A percentile compares a stretch with the other conserved stretches of the same genome.
Evolutionary conservation across 2,113 vertebrate species (phyloP).

Genomic region (Barbus barbus): DNA sequence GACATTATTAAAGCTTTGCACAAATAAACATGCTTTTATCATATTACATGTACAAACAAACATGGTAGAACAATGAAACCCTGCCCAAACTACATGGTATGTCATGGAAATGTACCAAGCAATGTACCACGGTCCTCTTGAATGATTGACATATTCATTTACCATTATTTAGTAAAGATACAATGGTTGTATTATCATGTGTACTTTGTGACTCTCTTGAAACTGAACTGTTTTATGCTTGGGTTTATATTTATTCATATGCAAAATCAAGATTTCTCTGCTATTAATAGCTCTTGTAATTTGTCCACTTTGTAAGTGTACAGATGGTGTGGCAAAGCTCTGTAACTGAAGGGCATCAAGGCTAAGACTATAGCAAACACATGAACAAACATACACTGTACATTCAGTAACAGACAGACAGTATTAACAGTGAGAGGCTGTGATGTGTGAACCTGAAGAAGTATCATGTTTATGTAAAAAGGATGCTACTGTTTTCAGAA

Average conservation of each 20-base stretch:
- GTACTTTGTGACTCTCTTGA: background rate
- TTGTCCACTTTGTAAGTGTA: constrained; percentile 33
- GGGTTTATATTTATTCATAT: background rate
- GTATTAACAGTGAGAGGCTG: background rate
- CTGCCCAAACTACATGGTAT: background rate
- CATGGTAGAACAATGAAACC: background rate
- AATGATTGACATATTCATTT: background rate
- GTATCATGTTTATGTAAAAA: constrained; percentile 51
- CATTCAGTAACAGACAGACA: constrained; percentile 6
- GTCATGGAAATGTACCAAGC: background rate
- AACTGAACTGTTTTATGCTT: background rate
- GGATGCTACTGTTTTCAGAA: background rate
- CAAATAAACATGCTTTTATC: background rate
- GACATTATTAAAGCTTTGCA: background rate
- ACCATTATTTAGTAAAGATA: background rate
- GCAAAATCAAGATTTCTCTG: background rate
- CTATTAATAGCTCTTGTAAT: background rate
- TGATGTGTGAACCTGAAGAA: constrained; percentile 42
- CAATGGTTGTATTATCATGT: background rate
- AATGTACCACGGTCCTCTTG: background rate
- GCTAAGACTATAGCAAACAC: constrained; percentile 21
- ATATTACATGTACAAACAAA: background rate
- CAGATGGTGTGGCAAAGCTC: constrained; percentile 62
- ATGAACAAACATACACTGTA: background rate
- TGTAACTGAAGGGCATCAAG: constrained; percentile 48